These are phyloP conservation scores for Penaeus japonicus DNA, from an alignment of 1,140 invertebrate genomes.

Conservation along the genomic window DNA sequence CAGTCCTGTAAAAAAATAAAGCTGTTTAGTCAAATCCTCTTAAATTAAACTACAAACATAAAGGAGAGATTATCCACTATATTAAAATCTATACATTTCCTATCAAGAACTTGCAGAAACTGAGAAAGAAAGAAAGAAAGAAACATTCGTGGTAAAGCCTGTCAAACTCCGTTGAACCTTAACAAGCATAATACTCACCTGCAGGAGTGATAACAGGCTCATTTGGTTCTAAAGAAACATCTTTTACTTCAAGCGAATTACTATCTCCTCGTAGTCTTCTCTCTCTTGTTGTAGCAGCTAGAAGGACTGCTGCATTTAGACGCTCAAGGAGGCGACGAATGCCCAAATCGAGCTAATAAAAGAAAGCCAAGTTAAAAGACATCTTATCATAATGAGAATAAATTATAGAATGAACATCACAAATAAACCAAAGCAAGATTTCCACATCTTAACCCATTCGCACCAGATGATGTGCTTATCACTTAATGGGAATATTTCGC, in stretches of 20 bases:
- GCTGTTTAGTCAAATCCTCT: too few relatives aligned
- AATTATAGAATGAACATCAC: neutral
- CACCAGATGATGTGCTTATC: too few relatives aligned
- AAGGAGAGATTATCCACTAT: too few relatives aligned
- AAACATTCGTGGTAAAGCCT: too few relatives aligned
- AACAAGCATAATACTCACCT: conserved; percentile 6
- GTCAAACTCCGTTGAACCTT: too few relatives aligned
- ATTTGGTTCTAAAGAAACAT: conserved; percentile 40
- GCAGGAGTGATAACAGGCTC: conserved; percentile 44
- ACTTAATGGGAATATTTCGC: too few relatives aligned
- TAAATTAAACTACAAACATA: too few relatives aligned
- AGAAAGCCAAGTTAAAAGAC: neutral
- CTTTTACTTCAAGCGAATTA: conserved; percentile 24
- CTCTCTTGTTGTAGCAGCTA: conserved; percentile 42
- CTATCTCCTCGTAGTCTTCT: conserved; percentile 36
- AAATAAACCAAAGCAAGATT: too few relatives aligned
- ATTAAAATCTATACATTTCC: too few relatives aligned
- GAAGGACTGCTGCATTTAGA: conserved; percentile 41
- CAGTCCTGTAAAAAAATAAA: conserved; percentile 19
- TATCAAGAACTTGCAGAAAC: too few relatives aligned
- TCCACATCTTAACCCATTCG: too few relatives aligned
- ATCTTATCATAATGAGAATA: neutral
- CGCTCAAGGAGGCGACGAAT: conserved; percentile 41
- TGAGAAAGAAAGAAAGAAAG: too few relatives aligned
- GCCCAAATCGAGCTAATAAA: conserved; percentile 28